Base-by-base conservation (phyloP, 2,888 invertebrate genomes). In the Eristalis pertinax region DNA sequence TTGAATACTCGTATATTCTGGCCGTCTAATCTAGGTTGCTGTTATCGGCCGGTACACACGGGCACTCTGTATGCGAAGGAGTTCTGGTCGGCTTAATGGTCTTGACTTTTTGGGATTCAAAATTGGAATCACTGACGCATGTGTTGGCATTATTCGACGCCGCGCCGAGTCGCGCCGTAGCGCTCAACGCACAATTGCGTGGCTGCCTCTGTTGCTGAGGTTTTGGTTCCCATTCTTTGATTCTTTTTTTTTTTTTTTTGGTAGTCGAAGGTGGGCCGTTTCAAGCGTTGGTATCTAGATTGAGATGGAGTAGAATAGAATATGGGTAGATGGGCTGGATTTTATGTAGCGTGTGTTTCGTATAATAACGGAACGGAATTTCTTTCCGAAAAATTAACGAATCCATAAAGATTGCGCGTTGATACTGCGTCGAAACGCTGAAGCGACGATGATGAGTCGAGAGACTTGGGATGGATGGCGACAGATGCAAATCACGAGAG, bases 1-100 rank as follows among this genome's bases (percentile, higher is more conserved):
- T 74, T 81, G 69, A 81, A 74, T 81, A 81, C 58, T 50, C 19
- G 64, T 35, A 32, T 38, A 32, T 38, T 43, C n/a, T 41, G 24
- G 32, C 60, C 73, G 62, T 77, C 79, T 75, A 86, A 89, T 79
- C 83, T 87, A 78, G 75, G 83, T 87, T 83, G 83, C 87, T 79
- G 79, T 83, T 78, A 76, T 87, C 75, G 38, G 64, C 50, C 50
- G 50, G 50, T 50, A 50, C 50, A 8, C 50, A 5, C 19, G 50
- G 50, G 50, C 50, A 70, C 56, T 75, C 38, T 38, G 62, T 60
- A 15, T 29, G 13, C 56, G 50, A 24, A 26, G 64, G 69, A 22
- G 56, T 32, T 41, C 19, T 26, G 60, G 64, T 7, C n/a, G 43
- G 62, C 15, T 41, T 84, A 19, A 50, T 70, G 62, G 26, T 67